Percentiles rank a stretch among this genome's conserved stretches.
Conservation (phyloP, 2,113 vertebrate genomes). For the Oncorhynchus kisutch region DNA sequence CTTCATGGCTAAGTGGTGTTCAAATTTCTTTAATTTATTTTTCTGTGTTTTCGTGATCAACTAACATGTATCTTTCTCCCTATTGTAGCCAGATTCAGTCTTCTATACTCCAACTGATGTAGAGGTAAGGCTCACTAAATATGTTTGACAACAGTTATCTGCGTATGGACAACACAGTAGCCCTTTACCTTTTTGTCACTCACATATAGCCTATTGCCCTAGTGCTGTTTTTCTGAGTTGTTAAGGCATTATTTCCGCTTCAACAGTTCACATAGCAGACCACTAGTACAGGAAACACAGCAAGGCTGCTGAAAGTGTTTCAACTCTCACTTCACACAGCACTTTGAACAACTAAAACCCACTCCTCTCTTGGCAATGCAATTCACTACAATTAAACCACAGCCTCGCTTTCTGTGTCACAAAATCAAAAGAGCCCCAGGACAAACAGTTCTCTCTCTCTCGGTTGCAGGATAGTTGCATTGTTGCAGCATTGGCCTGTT, state of each 20-base stretch:
- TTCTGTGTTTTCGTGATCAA: no score
- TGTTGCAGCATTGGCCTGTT: constrained; percentile 56
- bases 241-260: no score
- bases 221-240: no score
- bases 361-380: no score
- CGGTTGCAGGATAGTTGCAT: constrained; percentile 31
- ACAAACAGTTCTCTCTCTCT: neutral
- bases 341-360: constrained; percentile 27
- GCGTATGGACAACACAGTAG: no score
- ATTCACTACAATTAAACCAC: no score
- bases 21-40: constrained; percentile 10
- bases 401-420: no score
- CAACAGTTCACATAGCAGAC: neutral
- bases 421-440: constrained; percentile 7
- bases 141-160: neutral
- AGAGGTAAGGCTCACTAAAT: constrained; percentile 42
- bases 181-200: no score
- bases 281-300: neutral
- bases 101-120: constrained; percentile 45
- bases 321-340: neutral
- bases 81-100: rapidly evolving
- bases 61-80: neutral
- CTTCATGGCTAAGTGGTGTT: neutral
- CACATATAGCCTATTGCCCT: no score
- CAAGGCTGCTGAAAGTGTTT: neutral